Evolutionary conservation across 2,797 vertebrate genomes (phyloP).

Genomic region (Leptodactylus fallax): DNA sequence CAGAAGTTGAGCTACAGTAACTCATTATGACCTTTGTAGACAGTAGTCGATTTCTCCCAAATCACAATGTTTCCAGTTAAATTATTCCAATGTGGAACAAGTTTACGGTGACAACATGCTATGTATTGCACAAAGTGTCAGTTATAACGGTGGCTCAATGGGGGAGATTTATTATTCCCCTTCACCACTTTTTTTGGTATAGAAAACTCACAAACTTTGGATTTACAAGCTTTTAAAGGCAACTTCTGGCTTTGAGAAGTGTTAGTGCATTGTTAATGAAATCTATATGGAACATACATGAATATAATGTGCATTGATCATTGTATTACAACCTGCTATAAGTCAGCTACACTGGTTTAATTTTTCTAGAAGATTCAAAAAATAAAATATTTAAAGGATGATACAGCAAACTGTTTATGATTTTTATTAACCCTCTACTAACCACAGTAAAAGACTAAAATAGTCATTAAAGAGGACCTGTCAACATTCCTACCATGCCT

Average conservation of each 20-base stretch:
- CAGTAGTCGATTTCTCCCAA: background rate
- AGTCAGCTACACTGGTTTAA: background rate
- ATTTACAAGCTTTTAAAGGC: too few species aligned
- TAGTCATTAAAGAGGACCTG: too few species aligned
- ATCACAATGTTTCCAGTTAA: conserved; percentile 1
- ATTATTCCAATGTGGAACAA: background rate
- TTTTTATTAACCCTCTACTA: too few species aligned
- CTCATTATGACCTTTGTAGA: conserved; percentile 5
- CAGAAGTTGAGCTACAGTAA: conserved; percentile 21
- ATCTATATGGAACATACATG: background rate
- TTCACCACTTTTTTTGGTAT: too few species aligned
- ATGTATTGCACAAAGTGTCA: background rate
- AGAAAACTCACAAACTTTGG: too few species aligned
- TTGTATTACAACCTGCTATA: background rate
- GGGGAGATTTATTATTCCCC: background rate
- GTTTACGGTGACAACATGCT: background rate
- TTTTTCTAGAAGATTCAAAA: background rate
- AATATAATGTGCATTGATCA: background rate
- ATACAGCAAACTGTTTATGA: too few species aligned
- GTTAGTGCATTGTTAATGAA: background rate
- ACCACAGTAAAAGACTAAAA: too few species aligned
- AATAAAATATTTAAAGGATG: too few species aligned
- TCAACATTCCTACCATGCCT: too few species aligned
- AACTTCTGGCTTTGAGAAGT: too few species aligned
- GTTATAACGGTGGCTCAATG: background rate